Percentiles rank a stretch among this genome's conserved stretches.
phyloP scores from a whole-genome alignment of 1,140 invertebrate genomes.

The Saccostrea cuccullata region DNA sequence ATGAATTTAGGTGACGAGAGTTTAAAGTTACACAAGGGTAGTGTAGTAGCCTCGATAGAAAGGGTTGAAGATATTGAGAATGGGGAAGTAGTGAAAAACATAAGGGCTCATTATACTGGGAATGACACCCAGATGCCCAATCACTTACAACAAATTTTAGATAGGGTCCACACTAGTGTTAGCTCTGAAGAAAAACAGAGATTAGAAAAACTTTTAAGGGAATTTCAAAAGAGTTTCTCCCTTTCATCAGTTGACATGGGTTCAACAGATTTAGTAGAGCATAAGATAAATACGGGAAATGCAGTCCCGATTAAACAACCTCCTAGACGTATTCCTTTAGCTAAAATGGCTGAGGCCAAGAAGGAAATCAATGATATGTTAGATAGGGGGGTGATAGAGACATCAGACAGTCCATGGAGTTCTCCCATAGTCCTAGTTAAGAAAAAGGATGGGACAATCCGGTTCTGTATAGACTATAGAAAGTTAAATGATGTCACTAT shows the following conservation, averaged over 20 bases:
- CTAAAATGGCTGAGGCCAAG: too few relatives aligned
- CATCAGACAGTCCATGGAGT: too few relatives aligned
- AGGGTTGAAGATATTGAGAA: neutral
- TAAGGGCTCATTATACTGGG: too few relatives aligned
- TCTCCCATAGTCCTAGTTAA: constrained; percentile 79
- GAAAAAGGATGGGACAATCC: constrained; percentile 77
- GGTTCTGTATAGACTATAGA: constrained; percentile 80
- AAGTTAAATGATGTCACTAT: constrained; percentile 77
- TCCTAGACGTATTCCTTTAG: too few relatives aligned
- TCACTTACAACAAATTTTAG: neutral
- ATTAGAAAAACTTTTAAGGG: too few relatives aligned
- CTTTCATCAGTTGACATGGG: too few relatives aligned
- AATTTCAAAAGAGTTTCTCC: too few relatives aligned
- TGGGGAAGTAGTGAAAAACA: neutral
- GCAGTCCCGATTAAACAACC: too few relatives aligned
- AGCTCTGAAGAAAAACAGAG: neutral
- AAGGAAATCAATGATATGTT: too few relatives aligned
- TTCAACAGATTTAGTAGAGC: too few relatives aligned
- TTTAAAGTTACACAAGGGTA: neutral
- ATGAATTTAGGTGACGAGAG: neutral
- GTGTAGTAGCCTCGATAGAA: neutral
- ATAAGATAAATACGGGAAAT: too few relatives aligned
- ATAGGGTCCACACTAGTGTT: neutral
- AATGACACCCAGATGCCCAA: neutral
- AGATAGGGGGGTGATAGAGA: too few relatives aligned